Base-by-base conservation (phyloP, 2,888 invertebrate genomes). In the Eupithecia dodoneata region DNA sequence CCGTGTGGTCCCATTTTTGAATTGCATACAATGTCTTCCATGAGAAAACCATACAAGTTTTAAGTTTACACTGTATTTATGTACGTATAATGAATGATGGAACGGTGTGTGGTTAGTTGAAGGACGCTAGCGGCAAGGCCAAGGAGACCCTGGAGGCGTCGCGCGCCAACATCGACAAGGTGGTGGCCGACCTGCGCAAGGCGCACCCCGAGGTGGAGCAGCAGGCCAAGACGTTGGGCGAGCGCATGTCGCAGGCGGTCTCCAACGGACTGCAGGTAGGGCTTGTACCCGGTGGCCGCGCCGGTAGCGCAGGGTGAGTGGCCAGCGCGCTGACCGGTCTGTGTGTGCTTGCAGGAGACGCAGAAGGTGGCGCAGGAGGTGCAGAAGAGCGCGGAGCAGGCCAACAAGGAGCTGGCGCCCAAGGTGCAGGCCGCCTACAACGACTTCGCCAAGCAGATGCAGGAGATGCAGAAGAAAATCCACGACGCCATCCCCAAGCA, bases 171-270 rank as follows among this genome's bases (percentile, higher is more conserved):
- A 15, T 95, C 71, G 86, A 94, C 86, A 83, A 82, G 67, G 83
- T 90, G 6, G 89, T 85, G 0, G 89, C 87, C n/a, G 92, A 94
- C 0, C 89, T 95, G 74, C 91, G 91, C 83, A 84, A 86, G 82
- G 83, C 89, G 65, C 94, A 95, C 89, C 94, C 94, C 76, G 94
- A 94, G 67, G 90, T 94, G 42, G 92, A 94, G 84, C 86, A 90
- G 83, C 89, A 93, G 76, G 93, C 93, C 75, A 72, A 18, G 71
- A 86, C 82, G 44, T 87, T 94, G 72, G 86, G 87, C 73, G 91
- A 92, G 71, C 89, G 89, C 83, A 81, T 95, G 13, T 47, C 45
- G 80, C 87, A 89, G 81, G 52, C 82, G 70, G 91, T 93, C 84
- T 88, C 94, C 86, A 87, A 72, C 87, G 82, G 90, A 77, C 84